Evolutionary conservation across 1,140 invertebrate species (phyloP), one percentile per base, ranked within the genome.

Genomic region (Callitettix versicolor): DNA sequence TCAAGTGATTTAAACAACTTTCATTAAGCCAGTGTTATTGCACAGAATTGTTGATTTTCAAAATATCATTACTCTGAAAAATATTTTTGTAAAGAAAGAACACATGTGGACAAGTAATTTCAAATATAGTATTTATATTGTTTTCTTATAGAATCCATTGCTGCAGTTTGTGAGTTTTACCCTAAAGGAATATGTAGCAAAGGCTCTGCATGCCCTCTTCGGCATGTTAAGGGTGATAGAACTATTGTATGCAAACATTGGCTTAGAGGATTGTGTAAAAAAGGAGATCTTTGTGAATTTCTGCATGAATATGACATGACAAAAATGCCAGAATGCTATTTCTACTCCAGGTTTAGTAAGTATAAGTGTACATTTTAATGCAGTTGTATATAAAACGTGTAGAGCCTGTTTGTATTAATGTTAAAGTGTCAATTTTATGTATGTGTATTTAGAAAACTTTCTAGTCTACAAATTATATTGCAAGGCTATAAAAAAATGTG

Each of bases 211-310:
- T 99, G 97, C 71, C 97, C 96, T 0, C 96, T 96, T 65, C 79
- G 97, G 52, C 97, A 99, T 73, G 88, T 99, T 9, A 81, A 92
- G 54, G 95, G 95, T 7, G 96, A 99, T 67, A 79, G 95, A 65
- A 95, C 94, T n/a, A 91, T 99, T 60, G 97, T 99, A 0, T 99
- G 97, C 69, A 99, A 99, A 76, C 97, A 99, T 80, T 99, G 97
- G 97, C 76, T 99, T 0, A 76, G 97, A 69, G 97, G 97, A 3
- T 76, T 99, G 0, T 99, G 97, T 68, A 99, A 99, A 74, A 99
- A 99, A 73, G 96, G 96, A 15, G 97, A 99, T 74, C 92, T 97
- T 64, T 99, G 96, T 72, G 97, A 99, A 80, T 99, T 99, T 74
- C 76, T 99, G 14, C 97, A 99, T 65, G 97, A 99, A 73, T 99